Evolutionary conservation across 2,888 invertebrate genomes (phyloP), one percentile per base, ranked within the genome.

Genomic region (Drosophila eohydei): DNA sequence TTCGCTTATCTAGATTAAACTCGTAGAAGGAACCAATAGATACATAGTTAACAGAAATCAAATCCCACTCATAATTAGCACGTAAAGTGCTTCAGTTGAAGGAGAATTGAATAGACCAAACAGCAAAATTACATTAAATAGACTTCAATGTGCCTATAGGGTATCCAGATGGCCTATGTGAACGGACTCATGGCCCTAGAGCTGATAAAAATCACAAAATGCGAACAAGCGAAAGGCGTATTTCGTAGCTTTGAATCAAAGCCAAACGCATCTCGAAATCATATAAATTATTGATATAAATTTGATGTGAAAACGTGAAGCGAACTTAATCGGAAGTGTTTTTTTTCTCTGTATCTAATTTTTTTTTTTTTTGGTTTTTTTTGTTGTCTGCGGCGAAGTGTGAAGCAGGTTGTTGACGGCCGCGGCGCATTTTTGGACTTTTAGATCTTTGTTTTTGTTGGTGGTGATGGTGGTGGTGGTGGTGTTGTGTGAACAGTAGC

Each of bases 401-500:
- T 78, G 80, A 78, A 78, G 65, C 77, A 62, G 77, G 59, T 79
- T 77, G 65, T 58, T 63, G 80, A 67, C 60, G 71, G 76, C 60
- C 48, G 51, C 52, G 58, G 57, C 51, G 56, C 30, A 44, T 76
- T 71, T 67, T 46, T 36, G 55, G 54, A 50, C 68, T 71, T 71
- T 72, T 68, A 26, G 61, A 50, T 71, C 69, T 72, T 65, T 41
- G 30, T 5, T 32, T 50, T 43, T 55, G 38, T 57, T 16, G 32
- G 30, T 61, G 74, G 46, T 66, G 76, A 21, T 21, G 21, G 21
- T 21, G 21, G 21, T 55, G 38, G 54, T 16, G 32, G 30, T 61
- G 74, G 46, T 66, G 76, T 72, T 84, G 81, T 78, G 64, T 63
- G 56, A 61, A 80, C 78, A 55, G 78, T 78, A 78, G 81, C 78